Evolutionary conservation across 2,797 vertebrate genomes (phyloP), one percentile per base, ranked within the genome.

Genomic region (Acomys russatus): DNA sequence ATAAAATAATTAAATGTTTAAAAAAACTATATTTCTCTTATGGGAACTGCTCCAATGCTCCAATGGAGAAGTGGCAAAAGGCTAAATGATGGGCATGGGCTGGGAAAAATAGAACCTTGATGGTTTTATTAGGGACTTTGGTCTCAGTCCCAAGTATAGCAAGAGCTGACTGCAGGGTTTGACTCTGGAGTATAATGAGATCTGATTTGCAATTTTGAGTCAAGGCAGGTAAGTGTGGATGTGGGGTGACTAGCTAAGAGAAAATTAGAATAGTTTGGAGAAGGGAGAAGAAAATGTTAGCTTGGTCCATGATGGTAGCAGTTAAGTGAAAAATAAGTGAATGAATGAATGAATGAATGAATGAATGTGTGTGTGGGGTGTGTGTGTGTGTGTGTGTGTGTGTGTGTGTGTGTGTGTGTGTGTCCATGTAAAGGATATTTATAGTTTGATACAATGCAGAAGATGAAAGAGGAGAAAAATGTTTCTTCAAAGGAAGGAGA

Each of bases 201-300:
- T 56, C n/a, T 90, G 33, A 90, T n/a, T n/a, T 86, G 28, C 38
- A 70, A 6, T 88, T 88, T 92, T 64, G 59, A 94, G 35, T 51
- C 76, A 74, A 88, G 56, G 30, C 9, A 49, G 70, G n/a, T 17
- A 87, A 82, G 14, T 14, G 0, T 84, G 76, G 20, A 61, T 88
- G 25, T 94, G 28, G 54, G 11, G 23, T 86, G n/a, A 82, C 77
- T 59, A 66, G 80, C 20, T 20, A 33, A 1, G 33, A 94, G 88
- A 90, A 88, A 64, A 64, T 87, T 61, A 94, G 51, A 71, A 33
- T 85, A 94, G 76, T 11, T 92, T 87, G 68, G 33, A 83, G 56
- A 78, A 95, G 85, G 56, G n/a, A 82, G 22, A 18, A 79, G 20
- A 85, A 17, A 18, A 71, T 85, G n/a, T 44, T 56, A 68, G 12